Base-by-base conservation (phyloP, 2,113 vertebrate genomes). In the Ophthalmolycus amberensis region DNA sequence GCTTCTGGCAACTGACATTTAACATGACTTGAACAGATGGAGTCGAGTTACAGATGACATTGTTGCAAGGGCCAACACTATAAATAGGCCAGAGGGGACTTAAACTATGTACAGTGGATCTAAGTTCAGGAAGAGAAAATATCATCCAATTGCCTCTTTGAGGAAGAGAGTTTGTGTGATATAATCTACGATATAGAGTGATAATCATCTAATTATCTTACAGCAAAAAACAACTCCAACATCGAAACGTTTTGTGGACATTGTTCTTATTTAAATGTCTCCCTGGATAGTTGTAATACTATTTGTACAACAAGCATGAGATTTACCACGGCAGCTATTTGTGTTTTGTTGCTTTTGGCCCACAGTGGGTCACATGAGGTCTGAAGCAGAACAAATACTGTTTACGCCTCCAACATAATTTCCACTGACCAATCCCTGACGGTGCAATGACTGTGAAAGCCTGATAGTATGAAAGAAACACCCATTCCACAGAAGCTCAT, bases 31-130 rank as follows among this genome's bases (percentile, higher is more conserved):
- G n/a, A 96, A 96, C 96, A 96, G 95, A 96, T 92, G 96, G 96
- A 95, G 95, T 98, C 96, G 80, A 92, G 93, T 99, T 99, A 96
- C 97, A 96, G 95, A 95, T 96, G 97, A 99, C 97, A 97, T 96
- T 97, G 96, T 96, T 94, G 94, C 96, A 85, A 94, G 94, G 96
- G 94, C 95, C 96, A 96, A 90, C 65, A 79, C 97, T 99, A 99
- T 96, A 97, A 98, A 98, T 99, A 99, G 96, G 87, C 80, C 69
- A 65, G 75, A 82, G 93, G 95, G 92, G 91, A 94, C 95, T 94
- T 87, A 50, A 97, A 92, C 92, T 96, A 97, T 97, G 96, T 88
- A 50, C 76, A 88, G 84, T 94, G 81, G 91, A 3, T 91, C 93
- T 92, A 83, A 84, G 40, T 71, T 92, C 84, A 88, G 85, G 90